Evolutionary conservation across 2,888 invertebrate genomes (phyloP).

Genomic region (Mylabris sibirica): DNA sequence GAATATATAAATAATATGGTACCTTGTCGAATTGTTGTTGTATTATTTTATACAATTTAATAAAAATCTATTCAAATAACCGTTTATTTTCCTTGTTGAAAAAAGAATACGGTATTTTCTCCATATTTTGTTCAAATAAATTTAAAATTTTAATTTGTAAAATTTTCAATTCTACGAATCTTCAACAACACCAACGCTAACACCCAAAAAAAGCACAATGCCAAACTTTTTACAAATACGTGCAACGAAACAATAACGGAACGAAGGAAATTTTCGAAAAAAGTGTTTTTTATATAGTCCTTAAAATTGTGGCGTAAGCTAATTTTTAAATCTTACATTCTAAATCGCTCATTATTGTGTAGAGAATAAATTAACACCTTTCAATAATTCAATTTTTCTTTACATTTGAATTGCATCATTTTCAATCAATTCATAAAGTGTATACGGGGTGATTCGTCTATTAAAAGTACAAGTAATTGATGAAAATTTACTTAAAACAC

Average conservation of each 20-base stretch:
- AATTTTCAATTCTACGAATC: neutral
- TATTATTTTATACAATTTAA: neutral
- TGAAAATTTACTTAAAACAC: too few relatives aligned
- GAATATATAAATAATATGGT: neutral
- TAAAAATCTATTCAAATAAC: neutral
- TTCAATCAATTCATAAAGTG: neutral
- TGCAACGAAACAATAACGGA: too few relatives aligned
- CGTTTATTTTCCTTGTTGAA: neutral
- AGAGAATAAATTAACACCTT: neutral
- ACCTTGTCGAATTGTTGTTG: constrained; percentile 7
- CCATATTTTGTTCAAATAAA: neutral
- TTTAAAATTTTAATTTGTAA: neutral
- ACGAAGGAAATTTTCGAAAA: too few relatives aligned
- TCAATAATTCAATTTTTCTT: neutral
- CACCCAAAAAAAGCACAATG: neutral
- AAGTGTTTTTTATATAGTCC: too few relatives aligned
- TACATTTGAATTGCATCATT: neutral
- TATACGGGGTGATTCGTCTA: too few relatives aligned
- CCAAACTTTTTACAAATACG: too few relatives aligned
- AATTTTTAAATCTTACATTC: too few relatives aligned
- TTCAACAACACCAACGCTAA: neutral
- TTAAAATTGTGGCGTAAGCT: too few relatives aligned
- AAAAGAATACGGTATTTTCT: neutral
- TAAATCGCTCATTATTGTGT: neutral
- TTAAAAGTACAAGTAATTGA: too few relatives aligned